Evolutionary conservation across 1,140 invertebrate species (phyloP).

Genomic region (Drosophila cardini): DNA sequence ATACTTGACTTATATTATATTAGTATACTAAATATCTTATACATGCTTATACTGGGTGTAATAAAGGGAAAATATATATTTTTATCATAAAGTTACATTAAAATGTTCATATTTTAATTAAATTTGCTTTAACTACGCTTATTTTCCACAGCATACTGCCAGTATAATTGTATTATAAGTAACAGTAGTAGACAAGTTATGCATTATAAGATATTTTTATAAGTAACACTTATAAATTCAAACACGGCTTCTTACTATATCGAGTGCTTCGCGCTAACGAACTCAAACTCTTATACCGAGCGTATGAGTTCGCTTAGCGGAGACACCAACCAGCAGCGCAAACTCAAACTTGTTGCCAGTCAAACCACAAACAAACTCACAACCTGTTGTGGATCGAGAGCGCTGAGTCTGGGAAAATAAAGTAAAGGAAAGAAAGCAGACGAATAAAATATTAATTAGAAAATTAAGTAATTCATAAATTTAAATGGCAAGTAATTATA

Average conservation of each 20-base stretch:
- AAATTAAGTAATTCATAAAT: background rate
- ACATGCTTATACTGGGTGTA: background rate
- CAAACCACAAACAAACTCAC: slow-evolving; percentile 4
- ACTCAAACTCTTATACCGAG: slow-evolving; percentile 1
- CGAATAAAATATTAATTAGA: background rate
- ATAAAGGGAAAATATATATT: background rate
- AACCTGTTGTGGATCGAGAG: slow-evolving; percentile 24
- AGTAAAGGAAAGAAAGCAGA: background rate
- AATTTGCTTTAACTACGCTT: background rate
- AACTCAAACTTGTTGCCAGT: slow-evolving; percentile 24
- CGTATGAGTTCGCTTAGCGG: slow-evolving; percentile 43
- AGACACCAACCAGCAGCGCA: slow-evolving; percentile 35
- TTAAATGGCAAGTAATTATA: too few species aligned
- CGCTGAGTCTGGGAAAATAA: background rate
- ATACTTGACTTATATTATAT: slow-evolving; percentile 10
- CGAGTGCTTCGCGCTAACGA: background rate
- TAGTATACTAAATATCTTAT: background rate
- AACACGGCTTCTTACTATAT: background rate
- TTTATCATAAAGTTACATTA: background rate
- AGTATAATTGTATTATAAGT: background rate
- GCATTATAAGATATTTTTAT: background rate
- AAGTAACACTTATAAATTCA: background rate
- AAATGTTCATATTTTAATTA: background rate
- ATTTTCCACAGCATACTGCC: background rate
- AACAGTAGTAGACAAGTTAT: background rate